phyloP scores from a whole-genome alignment of 2,888 invertebrate species.

The Nomada lathburiana region DNA sequence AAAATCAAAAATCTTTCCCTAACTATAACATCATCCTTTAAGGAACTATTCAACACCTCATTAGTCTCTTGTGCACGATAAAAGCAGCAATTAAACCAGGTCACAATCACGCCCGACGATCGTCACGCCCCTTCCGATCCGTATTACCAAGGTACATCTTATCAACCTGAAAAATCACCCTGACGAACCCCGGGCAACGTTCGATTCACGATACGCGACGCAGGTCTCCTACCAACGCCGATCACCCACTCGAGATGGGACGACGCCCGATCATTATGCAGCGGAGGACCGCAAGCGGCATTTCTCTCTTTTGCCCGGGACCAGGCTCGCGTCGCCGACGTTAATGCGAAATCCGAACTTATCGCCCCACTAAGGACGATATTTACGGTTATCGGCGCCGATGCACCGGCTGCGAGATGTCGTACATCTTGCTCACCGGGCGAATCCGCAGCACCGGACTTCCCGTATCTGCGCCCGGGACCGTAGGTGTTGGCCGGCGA shows the following conservation, averaged over 20 bases:
- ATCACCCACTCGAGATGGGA: neutral
- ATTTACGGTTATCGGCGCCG: slow-evolving; percentile 52
- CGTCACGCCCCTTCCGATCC: slow-evolving; percentile 17
- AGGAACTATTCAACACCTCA: slow-evolving; percentile 20
- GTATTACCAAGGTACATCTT: neutral
- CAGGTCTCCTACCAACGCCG: neutral
- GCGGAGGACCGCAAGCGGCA: neutral
- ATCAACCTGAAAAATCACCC: neutral
- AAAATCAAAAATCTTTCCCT: no score
- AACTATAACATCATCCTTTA: neutral
- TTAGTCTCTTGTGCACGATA: slow-evolving; percentile 2
- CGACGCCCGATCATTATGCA: slow-evolving; percentile 25
- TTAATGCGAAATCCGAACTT: slow-evolving; percentile 54
- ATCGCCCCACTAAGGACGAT: slow-evolving; percentile 54
- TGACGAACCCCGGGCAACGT: neutral
- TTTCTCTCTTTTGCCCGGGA: slow-evolving; percentile 37
- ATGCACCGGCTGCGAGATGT: slow-evolving; percentile 31
- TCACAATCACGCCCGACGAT: neutral
- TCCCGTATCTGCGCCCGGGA: slow-evolving; percentile 22
- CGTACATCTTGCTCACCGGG: slow-evolving; percentile 31
- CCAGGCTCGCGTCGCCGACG: slow-evolving; percentile 29
- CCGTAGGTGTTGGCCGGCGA: slow-evolving; percentile 24
- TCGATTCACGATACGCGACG: neutral
- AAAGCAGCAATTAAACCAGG: slow-evolving; percentile 18
- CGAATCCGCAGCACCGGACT: slow-evolving; percentile 13